A percentile compares a stretch with the other conserved stretches of the same genome.
Evolutionary conservation across 2,113 vertebrate species (phyloP).

Genomic region (Ia io): DNA sequence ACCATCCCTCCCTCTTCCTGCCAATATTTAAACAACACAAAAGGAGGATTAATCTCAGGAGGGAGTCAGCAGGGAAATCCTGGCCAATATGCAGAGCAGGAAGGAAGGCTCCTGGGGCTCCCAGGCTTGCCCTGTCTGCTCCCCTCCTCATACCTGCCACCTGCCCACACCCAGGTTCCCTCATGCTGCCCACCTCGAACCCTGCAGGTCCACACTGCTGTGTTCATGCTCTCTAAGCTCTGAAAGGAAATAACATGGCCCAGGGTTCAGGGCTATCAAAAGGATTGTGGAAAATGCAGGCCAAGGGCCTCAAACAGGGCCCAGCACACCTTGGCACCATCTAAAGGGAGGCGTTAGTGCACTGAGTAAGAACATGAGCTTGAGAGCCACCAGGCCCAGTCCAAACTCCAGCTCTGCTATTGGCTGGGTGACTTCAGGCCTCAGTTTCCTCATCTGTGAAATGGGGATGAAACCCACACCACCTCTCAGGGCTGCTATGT

Average conservation of each 20-base stretch:
- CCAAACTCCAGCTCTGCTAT: not conserved
- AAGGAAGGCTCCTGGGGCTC: not conserved
- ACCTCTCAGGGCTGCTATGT: not conserved
- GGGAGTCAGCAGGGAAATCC: not conserved
- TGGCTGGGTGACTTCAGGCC: not conserved
- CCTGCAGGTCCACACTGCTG: too few relatives aligned
- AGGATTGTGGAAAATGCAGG: not conserved
- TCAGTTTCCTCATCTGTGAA: not conserved
- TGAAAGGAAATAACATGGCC: rapidly evolving
- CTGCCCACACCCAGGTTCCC: not conserved
- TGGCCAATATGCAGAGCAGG: not conserved
- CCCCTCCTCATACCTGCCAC: not conserved
- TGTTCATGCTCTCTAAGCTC: not conserved
- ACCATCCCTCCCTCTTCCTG: not conserved
- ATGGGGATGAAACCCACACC: not conserved
- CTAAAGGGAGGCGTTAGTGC: not conserved
- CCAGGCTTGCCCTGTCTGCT: not conserved
- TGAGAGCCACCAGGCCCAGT: not conserved
- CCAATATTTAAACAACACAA: slow-evolving; percentile 66
- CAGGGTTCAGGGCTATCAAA: rapidly evolving
- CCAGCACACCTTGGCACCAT: too few relatives aligned
- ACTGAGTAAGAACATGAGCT: not conserved
- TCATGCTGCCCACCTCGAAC: not conserved
- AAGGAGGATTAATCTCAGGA: not conserved
- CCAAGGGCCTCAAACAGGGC: too few relatives aligned